Evolutionary conservation across 64 coral and sea anemone species (phyloP), one percentile per base, ranked within the genome.

Genomic region (Anthopleura sola): DNA sequence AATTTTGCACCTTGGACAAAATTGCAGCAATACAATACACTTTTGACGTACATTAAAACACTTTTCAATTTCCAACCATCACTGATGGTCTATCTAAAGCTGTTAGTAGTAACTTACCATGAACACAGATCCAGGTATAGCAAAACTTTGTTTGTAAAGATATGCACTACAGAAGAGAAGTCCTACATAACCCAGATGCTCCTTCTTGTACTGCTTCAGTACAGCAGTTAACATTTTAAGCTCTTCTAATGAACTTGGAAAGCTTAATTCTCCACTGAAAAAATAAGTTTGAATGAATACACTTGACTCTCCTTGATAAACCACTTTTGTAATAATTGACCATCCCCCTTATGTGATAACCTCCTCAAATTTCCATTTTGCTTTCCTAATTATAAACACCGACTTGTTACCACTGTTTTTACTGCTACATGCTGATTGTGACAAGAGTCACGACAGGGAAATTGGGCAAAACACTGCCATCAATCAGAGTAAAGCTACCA

Each of bases 71-170:
- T 36, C 15, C 36, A 21, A 60, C 14, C 37, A 26, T 75, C 34
- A 78, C 23, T 13, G 3, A 37, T 8, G 37, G 3, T 51, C 36
- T 78, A 31, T 15, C 24, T 20, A n/a, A n/a, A n/a, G n/a, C n/a
- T n/a, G n/a, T n/a, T n/a, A n/a, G n/a, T n/a, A 24, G 29, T 55
- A 44, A 12, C 84, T 78, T 96, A 98, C 95, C 95, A 98, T 94
- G 79, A 98, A 94, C 36, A 98, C 95, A 69, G 95, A 98, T 37
- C 95, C 95, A 28, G 95, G 95, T 60, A 98, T 94, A 26, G 95
- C 95, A 94, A 98, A 98, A 18, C 91, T 98, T 75, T 98, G 95
- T 83, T 98, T 98, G 81, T 98, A 98, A 76, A 98, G 50, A 85
- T 98, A 98, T n/a, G 95, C 95, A 86, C 95, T 94, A 68, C 95